Percentiles rank a stretch among this genome's conserved stretches.
Conservation (phyloP, 1,140 invertebrate species). For the Elymnias hypermnestra region DNA sequence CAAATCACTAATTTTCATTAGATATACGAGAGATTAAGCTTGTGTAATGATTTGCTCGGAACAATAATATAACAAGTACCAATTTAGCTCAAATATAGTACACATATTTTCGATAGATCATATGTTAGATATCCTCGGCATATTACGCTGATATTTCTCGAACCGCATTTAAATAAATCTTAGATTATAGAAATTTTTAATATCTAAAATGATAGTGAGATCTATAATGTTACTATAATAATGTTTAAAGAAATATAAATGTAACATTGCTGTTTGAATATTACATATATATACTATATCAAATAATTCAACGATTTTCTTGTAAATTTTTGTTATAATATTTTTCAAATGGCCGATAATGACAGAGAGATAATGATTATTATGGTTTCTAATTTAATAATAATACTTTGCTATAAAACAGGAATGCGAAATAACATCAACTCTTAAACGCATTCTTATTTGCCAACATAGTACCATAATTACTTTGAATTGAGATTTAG, state of each 20-base stretch:
- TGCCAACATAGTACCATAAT: no score
- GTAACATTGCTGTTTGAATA: neutral
- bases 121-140: constrained; percentile 23
- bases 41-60: constrained; percentile 15
- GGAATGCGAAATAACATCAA: no score
- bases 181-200: constrained; percentile 15
- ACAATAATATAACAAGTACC: constrained; percentile 26
- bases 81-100: constrained; percentile 32
- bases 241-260: neutral
- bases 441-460: no score
- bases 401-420: no score
- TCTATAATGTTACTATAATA: constrained; percentile 15
- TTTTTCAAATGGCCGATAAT: no score
- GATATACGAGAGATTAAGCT: constrained; percentile 11
- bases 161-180: constrained; percentile 23
- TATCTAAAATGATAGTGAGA: constrained; percentile 24
- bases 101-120: constrained; percentile 27
- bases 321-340: no score
- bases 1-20: neutral
- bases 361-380: no score
- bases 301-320: no score
- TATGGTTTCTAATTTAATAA: no score
- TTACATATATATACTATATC: no score
- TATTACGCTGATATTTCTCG: constrained; percentile 23
- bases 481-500: no score